Conservation (phyloP, 2,113 vertebrate species). For the Ahaetulla prasina region DNA sequence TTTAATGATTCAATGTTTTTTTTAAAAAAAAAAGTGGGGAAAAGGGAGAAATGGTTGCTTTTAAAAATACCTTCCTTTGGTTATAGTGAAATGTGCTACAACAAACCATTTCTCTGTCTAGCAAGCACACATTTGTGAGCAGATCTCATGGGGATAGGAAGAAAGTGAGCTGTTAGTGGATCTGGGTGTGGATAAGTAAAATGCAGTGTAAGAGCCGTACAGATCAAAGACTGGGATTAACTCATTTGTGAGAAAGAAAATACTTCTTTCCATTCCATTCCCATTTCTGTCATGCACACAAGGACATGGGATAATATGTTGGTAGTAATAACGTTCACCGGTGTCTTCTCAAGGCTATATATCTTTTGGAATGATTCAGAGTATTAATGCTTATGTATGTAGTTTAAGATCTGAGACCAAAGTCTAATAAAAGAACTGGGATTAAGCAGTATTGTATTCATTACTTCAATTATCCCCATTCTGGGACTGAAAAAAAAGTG, state of each 20-base stretch:
- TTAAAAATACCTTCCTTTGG: slow-evolving; percentile 18
- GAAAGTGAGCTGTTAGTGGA: neutral
- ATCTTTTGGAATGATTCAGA: neutral
- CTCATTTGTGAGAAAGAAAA: neutral
- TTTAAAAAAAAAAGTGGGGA: neutral
- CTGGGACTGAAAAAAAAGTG: neutral
- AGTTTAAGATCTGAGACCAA: neutral
- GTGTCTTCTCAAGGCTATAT: neutral
- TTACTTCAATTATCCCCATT: neutral
- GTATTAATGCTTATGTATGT: neutral
- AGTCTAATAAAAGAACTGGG: slow-evolving; percentile 26
- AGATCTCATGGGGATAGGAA: neutral
- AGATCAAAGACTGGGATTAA: neutral
- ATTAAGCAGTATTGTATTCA: slow-evolving; percentile 9
- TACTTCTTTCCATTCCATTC: neutral
- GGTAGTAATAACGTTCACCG: neutral
- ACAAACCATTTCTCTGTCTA: neutral
- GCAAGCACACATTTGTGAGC: neutral
- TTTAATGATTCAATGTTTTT: neutral
- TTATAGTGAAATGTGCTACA: slow-evolving; percentile 8
- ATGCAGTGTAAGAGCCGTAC: neutral
- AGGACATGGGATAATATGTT: neutral
- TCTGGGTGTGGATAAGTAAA: neutral
- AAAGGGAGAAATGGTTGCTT: neutral
- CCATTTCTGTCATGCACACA: neutral